Conservation (phyloP, 2,113 vertebrate genomes). For the Lynx canadensis region DNA sequence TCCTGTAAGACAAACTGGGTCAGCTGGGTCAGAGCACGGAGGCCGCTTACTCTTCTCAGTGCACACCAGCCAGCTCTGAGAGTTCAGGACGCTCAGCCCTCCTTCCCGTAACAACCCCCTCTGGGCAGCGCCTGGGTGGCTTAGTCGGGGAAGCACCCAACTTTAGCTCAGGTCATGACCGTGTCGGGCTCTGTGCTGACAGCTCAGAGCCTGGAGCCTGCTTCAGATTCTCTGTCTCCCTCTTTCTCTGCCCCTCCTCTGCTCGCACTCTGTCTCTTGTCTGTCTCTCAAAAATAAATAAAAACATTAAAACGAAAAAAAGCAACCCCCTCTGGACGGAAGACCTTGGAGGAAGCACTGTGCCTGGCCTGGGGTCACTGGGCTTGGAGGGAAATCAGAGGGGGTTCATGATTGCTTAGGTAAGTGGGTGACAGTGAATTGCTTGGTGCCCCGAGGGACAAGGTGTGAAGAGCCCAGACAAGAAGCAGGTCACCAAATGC, state of each 20-base stretch:
- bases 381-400: not conserved
- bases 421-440: not conserved
- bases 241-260: too few species aligned
- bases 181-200: too few species aligned
- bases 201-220: too few species aligned
- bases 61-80: not conserved
- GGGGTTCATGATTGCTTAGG: not conserved
- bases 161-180: too few species aligned
- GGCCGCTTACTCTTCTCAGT: not conserved
- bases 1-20: not conserved
- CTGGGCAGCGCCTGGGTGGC: too few species aligned
- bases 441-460: not conserved
- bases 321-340: too few species aligned
- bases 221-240: too few species aligned
- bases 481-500: not conserved
- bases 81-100: not conserved
- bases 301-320: too few species aligned
- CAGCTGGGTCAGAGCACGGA: not conserved
- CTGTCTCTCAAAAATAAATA: too few species aligned
- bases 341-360: not conserved
- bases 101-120: accelerated
- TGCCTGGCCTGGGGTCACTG: not conserved
- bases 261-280: too few species aligned
- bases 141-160: too few species aligned
- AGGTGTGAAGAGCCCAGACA: not conserved